Evolutionary conservation across 1,140 invertebrate species (phyloP), one percentile per base, ranked within the genome.

Genomic region (Lordiphosa clarofinis): DNA sequence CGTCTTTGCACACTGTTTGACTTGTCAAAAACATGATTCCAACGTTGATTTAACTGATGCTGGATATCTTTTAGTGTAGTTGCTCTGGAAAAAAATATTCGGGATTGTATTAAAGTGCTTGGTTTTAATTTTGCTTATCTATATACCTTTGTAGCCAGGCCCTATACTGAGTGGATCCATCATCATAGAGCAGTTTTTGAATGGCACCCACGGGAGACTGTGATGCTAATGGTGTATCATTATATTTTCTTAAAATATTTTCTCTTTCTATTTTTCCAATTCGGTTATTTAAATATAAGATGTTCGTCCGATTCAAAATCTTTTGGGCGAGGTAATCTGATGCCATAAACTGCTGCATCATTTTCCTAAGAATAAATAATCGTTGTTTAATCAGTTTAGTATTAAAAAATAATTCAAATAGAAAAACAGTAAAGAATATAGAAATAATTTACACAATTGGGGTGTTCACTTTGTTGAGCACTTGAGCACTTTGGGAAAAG

Each of bases 261-360:
- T n/a, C 31, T 12, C 56, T 56, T 31, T 49, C 10, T 9, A 56
- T 31, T 53, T 42, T 60, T 4, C 56, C 56, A 3, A 60, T n/a
- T 11, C 59, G 50, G 11, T 52, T 58, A 8, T 28, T 42, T 7
- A 63, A 31, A 52, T 8, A 35, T n/a, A 1, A 15, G 7, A n/a
- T 55, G 15, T 7, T 43, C 37, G 9, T 57, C 36, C 33, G 47
- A 13, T 49, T 48, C 4, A 71, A 35, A 49, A 72, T 68, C n/a
- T 63, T 50, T 11, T 58, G 49, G n/a, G 65, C 58, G 0, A 72
- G 24, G 19, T 68, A 72, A 9, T 50, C 37, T 9, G 69, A 68
- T 15, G 50, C 58, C 59, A 68, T 68, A 31, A 68, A 72, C 37
- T 68, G 49, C 24, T 64, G 58, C 69, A 68, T 72, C 69, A 72